Base-by-base conservation (phyloP, 2,888 invertebrate species). In the Saturnia japonica region DNA sequence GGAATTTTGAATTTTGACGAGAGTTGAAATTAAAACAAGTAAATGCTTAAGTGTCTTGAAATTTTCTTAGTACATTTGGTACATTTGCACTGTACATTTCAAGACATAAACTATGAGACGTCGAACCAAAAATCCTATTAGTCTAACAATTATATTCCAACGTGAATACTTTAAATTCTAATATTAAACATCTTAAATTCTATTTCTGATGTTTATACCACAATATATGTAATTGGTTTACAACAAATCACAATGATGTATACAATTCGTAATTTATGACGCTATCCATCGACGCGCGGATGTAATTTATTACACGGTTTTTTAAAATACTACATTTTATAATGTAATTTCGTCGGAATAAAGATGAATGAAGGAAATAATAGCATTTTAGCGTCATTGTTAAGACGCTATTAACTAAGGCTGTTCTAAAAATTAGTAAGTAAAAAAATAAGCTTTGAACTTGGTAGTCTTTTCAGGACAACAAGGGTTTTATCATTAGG, bases 191-290 rank as follows among this genome's bases (percentile, higher is more conserved):
- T 64, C n/a, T 64, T 64, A 64, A 64, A 64, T 64, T 64, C 64
- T 64, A 64, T 64, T 64, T 64, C 40, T 40, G 64, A 64, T 64
- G 64, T 64, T 64, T 64, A 64, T 64, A 64, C 64, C 34, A n/a
- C 6, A 40, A 64, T 64, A 64, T 64, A 40, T 64, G 64, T 64
- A 64, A 64, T 64, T 64, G 64, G n/a, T 64, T 11, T 25, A 40
- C 64, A 40, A 64, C 64, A 40, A 64, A 64, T 40, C 64, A 64
- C 16, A 40, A 40, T 64, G 64, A 8, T 64, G 64, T 64, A 64
- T 40, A 64, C 64, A 64, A 34, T n/a, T 40, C 40, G 34, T 16
- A 40, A 64, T 64, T 64, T 40, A 64, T 40, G 40, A 64, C 40
- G 64, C 64, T 40, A 64, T 64, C 64, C 34, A 64, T 64, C 64